A percentile compares a stretch with the other conserved stretches of the same genome.
phyloP scores from a whole-genome alignment of 2,797 vertebrate genomes.

The Jordanella pulchra region DNA sequence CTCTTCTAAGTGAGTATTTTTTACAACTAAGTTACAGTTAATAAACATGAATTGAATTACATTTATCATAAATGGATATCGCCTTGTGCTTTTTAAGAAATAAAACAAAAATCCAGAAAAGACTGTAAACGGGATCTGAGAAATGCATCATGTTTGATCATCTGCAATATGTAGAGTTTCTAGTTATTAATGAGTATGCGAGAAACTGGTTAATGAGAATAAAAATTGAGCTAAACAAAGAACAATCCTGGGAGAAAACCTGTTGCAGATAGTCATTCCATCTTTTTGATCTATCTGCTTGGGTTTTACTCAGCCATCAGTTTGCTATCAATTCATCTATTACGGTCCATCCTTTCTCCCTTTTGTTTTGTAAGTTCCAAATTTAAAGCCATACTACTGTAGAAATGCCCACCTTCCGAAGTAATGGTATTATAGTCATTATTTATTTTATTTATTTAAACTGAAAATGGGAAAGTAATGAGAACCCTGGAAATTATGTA shows the following conservation, averaged over 20 bases:
- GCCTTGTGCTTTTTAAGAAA: too few relatives aligned
- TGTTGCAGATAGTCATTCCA: too few relatives aligned
- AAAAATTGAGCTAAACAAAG: background rate
- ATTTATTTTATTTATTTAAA: conserved; percentile 2
- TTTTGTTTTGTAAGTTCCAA: background rate
- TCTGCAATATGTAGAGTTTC: too few relatives aligned
- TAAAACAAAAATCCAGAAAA: too few relatives aligned
- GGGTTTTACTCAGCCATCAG: background rate
- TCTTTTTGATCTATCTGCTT: background rate
- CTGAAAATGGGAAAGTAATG: background rate
- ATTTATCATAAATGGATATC: too few relatives aligned
- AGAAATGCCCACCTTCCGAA: background rate
- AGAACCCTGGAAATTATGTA: background rate
- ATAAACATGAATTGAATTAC: too few relatives aligned
- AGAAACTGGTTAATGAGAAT: background rate
- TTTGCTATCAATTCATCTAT: background rate
- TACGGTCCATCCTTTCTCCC: too few relatives aligned
- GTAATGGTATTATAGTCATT: background rate
- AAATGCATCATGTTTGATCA: too few relatives aligned
- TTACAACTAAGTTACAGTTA: too few relatives aligned
- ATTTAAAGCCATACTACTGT: background rate
- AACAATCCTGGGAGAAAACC: background rate
- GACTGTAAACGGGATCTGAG: too few relatives aligned
- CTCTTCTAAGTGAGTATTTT: too few relatives aligned
- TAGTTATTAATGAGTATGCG: too few relatives aligned